A percentile compares a stretch with the other conserved stretches of the same genome.
phyloP scores from a whole-genome alignment of 2,113 vertebrate species.

The Jaculus jaculus region DNA sequence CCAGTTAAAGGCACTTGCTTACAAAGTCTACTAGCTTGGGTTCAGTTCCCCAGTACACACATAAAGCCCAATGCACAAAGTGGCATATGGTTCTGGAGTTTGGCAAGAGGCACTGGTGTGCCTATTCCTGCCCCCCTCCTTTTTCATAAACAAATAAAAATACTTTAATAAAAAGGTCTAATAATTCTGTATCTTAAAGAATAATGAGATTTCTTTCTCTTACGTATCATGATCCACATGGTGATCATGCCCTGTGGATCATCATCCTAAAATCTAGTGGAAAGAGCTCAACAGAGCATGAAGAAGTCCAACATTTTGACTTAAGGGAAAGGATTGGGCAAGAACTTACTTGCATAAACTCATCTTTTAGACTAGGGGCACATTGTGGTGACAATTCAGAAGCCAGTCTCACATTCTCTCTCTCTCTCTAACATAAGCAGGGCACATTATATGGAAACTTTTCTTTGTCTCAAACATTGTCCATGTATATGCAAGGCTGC shows the following conservation, averaged over 20 bases:
- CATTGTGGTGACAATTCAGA: not conserved
- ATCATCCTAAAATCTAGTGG: not conserved
- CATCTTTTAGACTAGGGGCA: not conserved
- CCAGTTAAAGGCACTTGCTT: too few relatives aligned
- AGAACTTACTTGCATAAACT: not conserved
- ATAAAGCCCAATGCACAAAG: too few relatives aligned
- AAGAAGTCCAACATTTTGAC: not conserved
- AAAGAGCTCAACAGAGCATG: not conserved
- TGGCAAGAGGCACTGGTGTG: too few relatives aligned
- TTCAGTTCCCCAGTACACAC: too few relatives aligned
- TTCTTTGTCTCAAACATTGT: not conserved
- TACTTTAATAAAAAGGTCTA: not conserved
- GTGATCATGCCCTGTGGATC: not conserved
- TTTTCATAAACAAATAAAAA: too few relatives aligned
- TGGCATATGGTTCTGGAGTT: too few relatives aligned
- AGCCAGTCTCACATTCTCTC: not conserved
- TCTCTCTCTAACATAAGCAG: not conserved
- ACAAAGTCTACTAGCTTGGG: too few relatives aligned
- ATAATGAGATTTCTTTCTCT: conserved; percentile 21
- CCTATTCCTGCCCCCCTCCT: too few relatives aligned
- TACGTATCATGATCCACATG: not conserved
- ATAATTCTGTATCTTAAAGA: conserved; percentile 9
- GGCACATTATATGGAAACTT: not conserved
- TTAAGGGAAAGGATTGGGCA: not conserved
- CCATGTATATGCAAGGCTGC: not conserved